A percentile compares a stretch with the other conserved stretches of the same genome.
These are phyloP conservation scores for Perccottus glenii DNA, from an alignment of 2,113 vertebrate genomes.

Conservation along the genomic window DNA sequence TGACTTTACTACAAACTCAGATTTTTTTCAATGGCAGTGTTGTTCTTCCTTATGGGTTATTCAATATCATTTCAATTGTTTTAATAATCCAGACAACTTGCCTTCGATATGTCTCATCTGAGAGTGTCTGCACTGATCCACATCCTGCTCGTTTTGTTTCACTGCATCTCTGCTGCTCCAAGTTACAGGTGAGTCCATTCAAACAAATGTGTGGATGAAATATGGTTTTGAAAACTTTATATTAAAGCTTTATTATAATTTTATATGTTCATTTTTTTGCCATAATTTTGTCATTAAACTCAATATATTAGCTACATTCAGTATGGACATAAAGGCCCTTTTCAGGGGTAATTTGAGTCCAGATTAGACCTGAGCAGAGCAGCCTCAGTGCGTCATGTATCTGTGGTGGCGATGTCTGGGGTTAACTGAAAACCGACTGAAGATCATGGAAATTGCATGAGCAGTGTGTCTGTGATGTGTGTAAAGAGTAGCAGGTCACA, in stretches of 20 bases:
- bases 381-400: not conserved
- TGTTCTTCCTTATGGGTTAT: not conserved
- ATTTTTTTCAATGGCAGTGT: not conserved
- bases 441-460: not conserved
- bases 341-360: not conserved
- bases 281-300: too few relatives aligned
- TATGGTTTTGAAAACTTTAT: too few relatives aligned
- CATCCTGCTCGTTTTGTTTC: slow-evolving; percentile 79
- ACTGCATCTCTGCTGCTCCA: slow-evolving; percentile 78
- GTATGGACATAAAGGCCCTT: too few relatives aligned
- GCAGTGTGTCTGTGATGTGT: slow-evolving; percentile 4
- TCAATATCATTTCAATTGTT: not conserved
- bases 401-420: not conserved
- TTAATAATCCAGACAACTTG: slow-evolving; percentile 22
- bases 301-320: too few relatives aligned
- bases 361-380: not conserved
- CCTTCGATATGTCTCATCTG: slow-evolving; percentile 79
- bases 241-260: too few relatives aligned
- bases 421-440: slow-evolving; percentile 4
- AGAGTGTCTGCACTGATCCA: slow-evolving; percentile 80
- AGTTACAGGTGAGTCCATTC: slow-evolving; percentile 80
- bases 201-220: too few relatives aligned
- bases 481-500: slow-evolving; percentile 11
- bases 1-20: too few relatives aligned
- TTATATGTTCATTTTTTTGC: too few relatives aligned